Evolutionary conservation across 2,113 vertebrate species (phyloP).

Genomic region (Aix galericulata): DNA sequence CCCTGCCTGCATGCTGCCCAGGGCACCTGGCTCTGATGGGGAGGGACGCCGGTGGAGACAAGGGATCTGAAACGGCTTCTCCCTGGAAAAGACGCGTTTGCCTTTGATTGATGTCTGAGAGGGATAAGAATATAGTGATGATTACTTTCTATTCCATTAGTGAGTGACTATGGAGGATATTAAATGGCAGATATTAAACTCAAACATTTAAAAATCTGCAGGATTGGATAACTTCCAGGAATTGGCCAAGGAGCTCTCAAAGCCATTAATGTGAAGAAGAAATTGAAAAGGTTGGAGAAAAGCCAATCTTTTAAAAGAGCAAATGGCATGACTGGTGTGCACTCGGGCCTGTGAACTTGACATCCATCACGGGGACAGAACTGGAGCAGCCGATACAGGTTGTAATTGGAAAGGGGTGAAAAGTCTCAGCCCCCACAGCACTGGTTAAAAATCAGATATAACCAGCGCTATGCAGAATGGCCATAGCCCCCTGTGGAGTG

Average conservation of each 20-base stretch:
- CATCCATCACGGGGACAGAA: neutral
- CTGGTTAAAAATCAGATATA: neutral
- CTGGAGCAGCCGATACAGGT: neutral
- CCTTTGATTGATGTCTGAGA: conserved; percentile 35
- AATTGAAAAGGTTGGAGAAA: conserved; percentile 46
- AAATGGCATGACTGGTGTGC: conserved; percentile 8
- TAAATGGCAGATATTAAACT: conserved; percentile 48
- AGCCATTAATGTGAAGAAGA: conserved; percentile 43
- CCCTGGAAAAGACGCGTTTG: neutral
- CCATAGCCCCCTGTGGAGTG: neutral
- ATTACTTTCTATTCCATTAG: conserved; percentile 55
- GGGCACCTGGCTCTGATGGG: neutral
- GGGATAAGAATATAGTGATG: neutral
- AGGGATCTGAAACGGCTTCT: neutral
- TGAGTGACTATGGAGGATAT: conserved; percentile 29
- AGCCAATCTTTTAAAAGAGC: conserved; percentile 36
- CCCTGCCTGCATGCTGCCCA: neutral
- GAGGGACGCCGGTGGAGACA: neutral
- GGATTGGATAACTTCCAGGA: conserved; percentile 43
- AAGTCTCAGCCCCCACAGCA: neutral
- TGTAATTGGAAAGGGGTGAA: neutral
- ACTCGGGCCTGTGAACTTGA: neutral
- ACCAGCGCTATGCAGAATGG: neutral
- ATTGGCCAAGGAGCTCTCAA: conserved; percentile 22
- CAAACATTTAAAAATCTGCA: conserved; percentile 25